Evolutionary conservation across 2,797 vertebrate species (phyloP), one percentile per base, ranked within the genome.

Genomic region (Leptodactylus fallax): DNA sequence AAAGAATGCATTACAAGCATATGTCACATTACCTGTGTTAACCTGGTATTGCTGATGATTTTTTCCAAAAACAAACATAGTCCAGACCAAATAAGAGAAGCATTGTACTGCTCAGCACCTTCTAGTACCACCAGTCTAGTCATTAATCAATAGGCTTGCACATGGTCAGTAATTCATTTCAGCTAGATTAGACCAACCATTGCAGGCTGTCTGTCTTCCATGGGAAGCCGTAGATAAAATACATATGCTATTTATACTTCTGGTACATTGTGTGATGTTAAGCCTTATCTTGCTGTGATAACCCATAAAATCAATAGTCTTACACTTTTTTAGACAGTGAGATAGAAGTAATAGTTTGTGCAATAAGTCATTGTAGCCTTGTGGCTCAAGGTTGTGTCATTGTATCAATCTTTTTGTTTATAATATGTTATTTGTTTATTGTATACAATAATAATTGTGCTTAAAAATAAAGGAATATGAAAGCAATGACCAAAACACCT

Each of bases 151-250:
- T 76, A 45, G 2, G 55, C 65, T 45, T n/a, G 1, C 60, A 74
- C 69, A 84, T 17, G 36, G 74, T 47, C 21, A 74, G 53, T 23
- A n/a, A 84, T 58, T 84, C 2, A 76, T 45, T 74, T 25, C 13
- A 17, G 55, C 19, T 60, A 14, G 19, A 58, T 16, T 49, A 74
- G 17, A 10, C 36, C 47, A 16, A 49, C 45, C 10, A 13, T 81
- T 47, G 17, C 67, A 74, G 23, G 56, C 16, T 84, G 82, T 84
- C 55, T 23, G 25, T 17, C 82, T 45, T 74, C 25, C 82, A 74
- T 84, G 82, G 82, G 82, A 84, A 84, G 69, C 21, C 14, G n/a
- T 23, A 84, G 82, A 84, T 74, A 84, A 84, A 60, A 21, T 74
- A 8, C 82, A 84, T 76, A 53, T 84, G 82, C 36, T 56, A 60